Evolutionary conservation across 2,888 invertebrate genomes (phyloP).

Genomic region (Rhamphomyia laevipes): DNA sequence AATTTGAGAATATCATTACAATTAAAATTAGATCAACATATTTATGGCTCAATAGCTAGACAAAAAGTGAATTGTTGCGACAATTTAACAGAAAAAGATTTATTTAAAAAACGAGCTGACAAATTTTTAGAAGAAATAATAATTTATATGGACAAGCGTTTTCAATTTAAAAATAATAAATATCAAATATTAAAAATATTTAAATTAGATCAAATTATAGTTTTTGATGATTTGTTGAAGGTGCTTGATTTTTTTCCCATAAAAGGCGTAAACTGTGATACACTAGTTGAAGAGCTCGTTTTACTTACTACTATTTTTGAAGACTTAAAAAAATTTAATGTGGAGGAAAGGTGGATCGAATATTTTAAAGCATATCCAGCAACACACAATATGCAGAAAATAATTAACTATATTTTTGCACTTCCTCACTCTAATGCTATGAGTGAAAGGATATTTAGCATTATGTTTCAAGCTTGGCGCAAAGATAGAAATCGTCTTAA

Average conservation of each 20-base stretch:
- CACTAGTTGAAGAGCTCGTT: neutral
- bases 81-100: constrained; percentile 1
- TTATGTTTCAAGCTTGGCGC: neutral
- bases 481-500: neutral
- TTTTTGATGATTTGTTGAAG: neutral
- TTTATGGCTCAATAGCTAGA: constrained; percentile 7
- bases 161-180: neutral
- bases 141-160: constrained; percentile 6
- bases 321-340: neutral
- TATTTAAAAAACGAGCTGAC: constrained; percentile 6
- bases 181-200: neutral
- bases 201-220: neutral
- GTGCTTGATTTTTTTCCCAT: neutral
- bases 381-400: neutral
- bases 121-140: constrained; percentile 4
- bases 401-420: neutral
- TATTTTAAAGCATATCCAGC: neutral
- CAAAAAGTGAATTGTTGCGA: constrained; percentile 1
- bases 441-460: neutral
- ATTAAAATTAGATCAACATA: constrained; percentile 2
- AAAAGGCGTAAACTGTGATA: neutral
- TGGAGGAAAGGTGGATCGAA: neutral
- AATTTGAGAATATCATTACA: constrained; percentile 2
- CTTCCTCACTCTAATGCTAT: neutral
- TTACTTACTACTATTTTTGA: neutral